Conservation (phyloP, 2,797 vertebrate species). For the Anableps anableps region DNA sequence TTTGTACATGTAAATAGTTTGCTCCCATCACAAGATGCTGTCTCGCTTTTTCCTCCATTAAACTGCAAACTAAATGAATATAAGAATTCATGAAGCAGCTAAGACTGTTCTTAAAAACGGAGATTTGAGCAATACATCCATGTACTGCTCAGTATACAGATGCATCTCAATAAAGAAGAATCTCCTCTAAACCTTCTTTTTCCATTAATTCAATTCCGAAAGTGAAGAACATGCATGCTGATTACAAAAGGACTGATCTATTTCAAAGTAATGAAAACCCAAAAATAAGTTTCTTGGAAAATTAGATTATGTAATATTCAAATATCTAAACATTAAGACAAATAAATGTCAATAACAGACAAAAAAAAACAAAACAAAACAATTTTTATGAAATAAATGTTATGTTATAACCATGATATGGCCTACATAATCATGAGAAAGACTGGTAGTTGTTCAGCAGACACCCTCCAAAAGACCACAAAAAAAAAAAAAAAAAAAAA, state of each 20-base stretch:
- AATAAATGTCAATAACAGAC: not conserved
- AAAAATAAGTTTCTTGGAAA: not conserved
- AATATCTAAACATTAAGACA: not conserved
- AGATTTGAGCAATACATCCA: not conserved
- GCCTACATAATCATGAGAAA: not conserved
- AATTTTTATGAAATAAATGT: not conserved
- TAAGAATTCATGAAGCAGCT: conserved; percentile 1
- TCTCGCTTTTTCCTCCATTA: conserved; percentile 2
- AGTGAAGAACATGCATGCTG: not conserved
- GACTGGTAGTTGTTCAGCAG: not conserved
- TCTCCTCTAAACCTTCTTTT: not conserved
- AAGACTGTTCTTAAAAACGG: not conserved
- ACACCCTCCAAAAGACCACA: not conserved
- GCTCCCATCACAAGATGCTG: not conserved
- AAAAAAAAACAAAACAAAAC: not conserved
- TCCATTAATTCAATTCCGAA: no score
- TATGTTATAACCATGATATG: not conserved
- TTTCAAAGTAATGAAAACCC: not conserved
- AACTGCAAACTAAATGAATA: not conserved
- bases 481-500: no score
- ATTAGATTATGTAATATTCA: not conserved
- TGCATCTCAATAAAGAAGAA: not conserved
- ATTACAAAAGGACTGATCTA: not conserved
- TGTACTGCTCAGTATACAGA: not conserved
- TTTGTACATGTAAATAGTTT: not conserved